A percentile compares a stretch with the other conserved stretches of the same genome.
These are phyloP conservation scores for Drosophila triauraria DNA, from an alignment of 1,140 invertebrate species.

Conservation along the genomic window DNA sequence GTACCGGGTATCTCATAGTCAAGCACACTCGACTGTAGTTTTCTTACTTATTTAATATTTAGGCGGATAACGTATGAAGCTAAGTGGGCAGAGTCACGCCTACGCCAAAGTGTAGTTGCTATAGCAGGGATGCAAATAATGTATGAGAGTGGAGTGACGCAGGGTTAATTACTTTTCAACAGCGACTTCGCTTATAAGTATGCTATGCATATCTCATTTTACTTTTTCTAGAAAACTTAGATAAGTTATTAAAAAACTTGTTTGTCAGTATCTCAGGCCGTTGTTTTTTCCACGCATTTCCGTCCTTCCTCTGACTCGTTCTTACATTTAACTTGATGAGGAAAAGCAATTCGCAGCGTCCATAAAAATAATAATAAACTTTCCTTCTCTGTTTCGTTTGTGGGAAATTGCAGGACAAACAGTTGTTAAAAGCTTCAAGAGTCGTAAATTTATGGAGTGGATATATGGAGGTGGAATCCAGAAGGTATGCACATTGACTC, in stretches of 20 bases:
- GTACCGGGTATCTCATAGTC: too few species aligned
- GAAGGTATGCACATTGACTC: slow-evolving; percentile 46
- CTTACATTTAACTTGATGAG: slow-evolving; percentile 41
- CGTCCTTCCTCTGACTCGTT: slow-evolving; percentile 3
- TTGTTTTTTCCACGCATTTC: slow-evolving; percentile 9
- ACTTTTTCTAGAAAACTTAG: slow-evolving; percentile 18
- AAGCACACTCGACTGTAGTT: too few species aligned
- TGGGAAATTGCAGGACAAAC: slow-evolving; percentile 71
- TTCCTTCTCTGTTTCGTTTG: slow-evolving; percentile 28
- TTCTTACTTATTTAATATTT: not conserved
- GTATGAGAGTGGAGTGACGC: not conserved
- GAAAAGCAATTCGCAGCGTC: slow-evolving; percentile 50
- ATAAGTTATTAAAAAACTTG: slow-evolving; percentile 65
- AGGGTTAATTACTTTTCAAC: slow-evolving; percentile 27
- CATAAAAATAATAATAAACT: slow-evolving; percentile 76
- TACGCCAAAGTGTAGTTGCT: slow-evolving; percentile 1
- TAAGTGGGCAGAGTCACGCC: slow-evolving; percentile 6
- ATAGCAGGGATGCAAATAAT: slow-evolving; percentile 12
- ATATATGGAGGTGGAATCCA: slow-evolving; percentile 12
- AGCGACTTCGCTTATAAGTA: slow-evolving; percentile 36
- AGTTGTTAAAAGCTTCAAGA: slow-evolving; percentile 72
- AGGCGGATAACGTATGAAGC: not conserved
- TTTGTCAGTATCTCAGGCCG: not conserved
- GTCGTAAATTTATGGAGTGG: slow-evolving; percentile 59
- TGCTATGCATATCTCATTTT: slow-evolving; percentile 32